A percentile compares a stretch with the other conserved stretches of the same genome.
Conservation (phyloP, 2,797 vertebrate species). For the Lindbergichthys nudifrons region DNA sequence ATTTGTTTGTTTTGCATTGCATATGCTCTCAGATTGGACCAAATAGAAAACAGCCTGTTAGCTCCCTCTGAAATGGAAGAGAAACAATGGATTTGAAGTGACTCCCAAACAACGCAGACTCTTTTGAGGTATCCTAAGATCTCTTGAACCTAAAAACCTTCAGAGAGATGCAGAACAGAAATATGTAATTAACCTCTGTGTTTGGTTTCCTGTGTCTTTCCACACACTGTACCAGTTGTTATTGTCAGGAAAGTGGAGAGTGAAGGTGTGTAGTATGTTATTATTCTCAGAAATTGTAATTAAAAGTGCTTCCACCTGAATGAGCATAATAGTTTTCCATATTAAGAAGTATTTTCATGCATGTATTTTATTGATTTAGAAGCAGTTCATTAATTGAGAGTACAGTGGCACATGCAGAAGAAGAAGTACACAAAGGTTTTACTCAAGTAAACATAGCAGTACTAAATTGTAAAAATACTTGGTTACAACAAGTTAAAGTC, state of each 20-base stretch:
- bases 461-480: no score
- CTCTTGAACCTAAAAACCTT: constrained; percentile 22
- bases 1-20: constrained; percentile 48
- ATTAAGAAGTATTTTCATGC: constrained; percentile 9
- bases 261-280: constrained; percentile 7
- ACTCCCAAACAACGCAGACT: not conserved
- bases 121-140: not conserved
- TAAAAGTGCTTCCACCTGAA: constrained; percentile 5
- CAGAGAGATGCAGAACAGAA: constrained; percentile 12
- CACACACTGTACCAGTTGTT: constrained; percentile 38
- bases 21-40: constrained; percentile 27
- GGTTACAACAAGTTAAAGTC: no score
- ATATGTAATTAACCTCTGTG: constrained; percentile 49
- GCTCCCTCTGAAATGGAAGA: constrained; percentile 13
- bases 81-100: constrained; percentile 19
- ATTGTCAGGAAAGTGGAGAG: constrained; percentile 11
- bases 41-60: constrained; percentile 1
- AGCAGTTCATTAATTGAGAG: no score
- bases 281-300: constrained; percentile 20
- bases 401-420: no score
- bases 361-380: not conserved
- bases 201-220: constrained; percentile 27
- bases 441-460: no score
- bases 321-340: not conserved
- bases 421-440: no score